Conservation (phyloP, 2,797 vertebrate species). For the Falco peregrinus region DNA sequence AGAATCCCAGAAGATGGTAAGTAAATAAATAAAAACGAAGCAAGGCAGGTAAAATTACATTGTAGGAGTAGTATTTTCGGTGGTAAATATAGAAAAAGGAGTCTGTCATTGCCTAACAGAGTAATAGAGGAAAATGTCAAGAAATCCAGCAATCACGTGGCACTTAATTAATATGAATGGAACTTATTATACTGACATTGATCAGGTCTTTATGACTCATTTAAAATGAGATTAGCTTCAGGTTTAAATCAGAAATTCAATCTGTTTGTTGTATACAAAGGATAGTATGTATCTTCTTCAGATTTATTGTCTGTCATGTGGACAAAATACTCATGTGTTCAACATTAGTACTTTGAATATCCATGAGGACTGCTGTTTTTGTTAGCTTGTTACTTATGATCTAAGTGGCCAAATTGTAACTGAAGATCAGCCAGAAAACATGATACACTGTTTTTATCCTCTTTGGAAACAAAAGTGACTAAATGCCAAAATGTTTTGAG, state of each 20-base stretch:
- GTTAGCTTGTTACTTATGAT: not conserved
- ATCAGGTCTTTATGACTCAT: slow-evolving; percentile 46
- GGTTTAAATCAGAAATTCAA: slow-evolving; percentile 8
- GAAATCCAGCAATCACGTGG: slow-evolving; percentile 42
- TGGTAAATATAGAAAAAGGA: not conserved
- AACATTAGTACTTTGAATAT: not conserved
- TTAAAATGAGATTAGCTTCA: slow-evolving; percentile 29
- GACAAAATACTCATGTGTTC: not conserved
- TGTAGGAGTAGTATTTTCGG: not conserved
- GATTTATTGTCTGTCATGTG: not conserved
- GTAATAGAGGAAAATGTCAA: slow-evolving; percentile 28
- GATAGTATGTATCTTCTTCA: not conserved
- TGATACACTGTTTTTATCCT: not conserved
- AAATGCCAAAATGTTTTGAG: not conserved
- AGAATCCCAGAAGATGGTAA: not conserved
- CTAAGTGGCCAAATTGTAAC: not conserved
- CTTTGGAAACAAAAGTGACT: not conserved
- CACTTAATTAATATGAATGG: slow-evolving; percentile 43
- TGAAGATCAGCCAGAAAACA: not conserved
- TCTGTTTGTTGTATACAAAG: not conserved
- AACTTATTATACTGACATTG: slow-evolving; percentile 30
- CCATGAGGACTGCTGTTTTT: not conserved
- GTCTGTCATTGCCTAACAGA: slow-evolving; percentile 7
- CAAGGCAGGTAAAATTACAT: not conserved
- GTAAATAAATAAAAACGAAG: not conserved